Evolutionary conservation across 2,888 invertebrate genomes (phyloP).

Genomic region (Caenorhabditis auriculariae): DNA sequence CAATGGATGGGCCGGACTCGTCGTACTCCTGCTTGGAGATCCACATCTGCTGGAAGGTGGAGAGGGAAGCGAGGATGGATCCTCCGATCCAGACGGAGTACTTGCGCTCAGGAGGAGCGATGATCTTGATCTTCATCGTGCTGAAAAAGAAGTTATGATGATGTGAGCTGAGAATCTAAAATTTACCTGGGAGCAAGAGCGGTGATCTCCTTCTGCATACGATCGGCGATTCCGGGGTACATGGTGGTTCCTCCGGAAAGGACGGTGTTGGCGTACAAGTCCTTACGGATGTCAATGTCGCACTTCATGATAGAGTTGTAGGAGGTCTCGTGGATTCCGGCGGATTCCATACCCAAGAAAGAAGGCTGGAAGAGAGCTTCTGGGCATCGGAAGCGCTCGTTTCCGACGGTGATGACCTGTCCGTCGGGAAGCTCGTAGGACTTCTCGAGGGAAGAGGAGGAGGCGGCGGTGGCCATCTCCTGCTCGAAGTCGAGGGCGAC

Average conservation of each 20-base stretch:
- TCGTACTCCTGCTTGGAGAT: conserved; percentile 80
- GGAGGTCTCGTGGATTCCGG: conserved; percentile 71
- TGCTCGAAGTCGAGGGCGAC: conserved; percentile 98
- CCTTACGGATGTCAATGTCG: conserved; percentile 87
- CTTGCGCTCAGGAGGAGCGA: conserved; percentile 79
- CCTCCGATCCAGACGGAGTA: conserved; percentile 98
- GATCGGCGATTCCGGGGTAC: conserved; percentile 94
- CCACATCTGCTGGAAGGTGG: conserved; percentile 91
- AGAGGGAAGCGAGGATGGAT: conserved; percentile 87
- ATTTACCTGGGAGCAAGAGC: conserved; percentile 73
- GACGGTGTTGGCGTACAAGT: conserved; percentile 76
- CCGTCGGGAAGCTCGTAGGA: conserved; percentile 84
- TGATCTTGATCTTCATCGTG: conserved; percentile 71
- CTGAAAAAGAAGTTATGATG: conserved; percentile 25
- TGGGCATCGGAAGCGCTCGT: conserved; percentile 82
- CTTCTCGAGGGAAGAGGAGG: conserved; percentile 85
- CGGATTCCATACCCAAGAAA: conserved; percentile 73
- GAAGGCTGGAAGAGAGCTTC: conserved; percentile 75
- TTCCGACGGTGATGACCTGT: conserved; percentile 71
- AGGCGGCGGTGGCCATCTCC: conserved; percentile 84
- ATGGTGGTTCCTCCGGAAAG: conserved; percentile 73
- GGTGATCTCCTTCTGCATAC: conserved; percentile 85
- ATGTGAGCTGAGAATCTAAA: not conserved
- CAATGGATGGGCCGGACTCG: conserved; percentile 59
- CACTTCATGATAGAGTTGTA: conserved; percentile 92